A percentile compares a stretch with the other conserved stretches of the same genome.
Conservation (phyloP, 2,888 invertebrate genomes). For the Drosophila neotestacea region DNA sequence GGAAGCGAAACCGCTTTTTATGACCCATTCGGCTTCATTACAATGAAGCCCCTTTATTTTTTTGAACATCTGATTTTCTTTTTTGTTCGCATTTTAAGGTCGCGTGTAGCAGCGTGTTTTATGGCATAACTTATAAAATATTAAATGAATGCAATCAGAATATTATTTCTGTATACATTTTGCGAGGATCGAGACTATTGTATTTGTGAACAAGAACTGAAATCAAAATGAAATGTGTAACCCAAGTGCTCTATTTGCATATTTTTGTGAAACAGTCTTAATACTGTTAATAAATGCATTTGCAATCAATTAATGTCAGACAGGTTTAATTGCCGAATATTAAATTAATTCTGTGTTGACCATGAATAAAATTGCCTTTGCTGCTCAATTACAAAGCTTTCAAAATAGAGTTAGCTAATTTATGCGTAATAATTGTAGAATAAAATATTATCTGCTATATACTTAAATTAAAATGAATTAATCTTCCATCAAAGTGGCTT, state of each 20-base stretch:
- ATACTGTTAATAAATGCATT: conserved; percentile 23
- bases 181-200: conserved; percentile 2
- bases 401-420: too few species aligned
- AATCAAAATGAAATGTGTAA: background rate
- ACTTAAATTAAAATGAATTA: too few species aligned
- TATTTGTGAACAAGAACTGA: background rate
- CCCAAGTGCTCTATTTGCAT: background rate
- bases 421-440: too few species aligned
- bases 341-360: background rate
- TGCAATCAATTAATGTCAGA: conserved; percentile 17
- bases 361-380: background rate
- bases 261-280: background rate
- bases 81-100: conserved; percentile 6
- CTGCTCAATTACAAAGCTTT: background rate
- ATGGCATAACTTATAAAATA: conserved; percentile 51
- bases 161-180: conserved; percentile 18
- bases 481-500: too few species aligned
- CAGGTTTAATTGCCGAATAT: background rate
- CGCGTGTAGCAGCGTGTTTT: conserved; percentile 27
- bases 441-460: background rate
- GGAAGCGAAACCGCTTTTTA: conserved; percentile 39
- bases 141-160: conserved; percentile 63
- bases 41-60: conserved; percentile 16
- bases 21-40: conserved; percentile 45
- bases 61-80: background rate